phyloP scores from a whole-genome alignment of 2,113 vertebrate genomes.

The Pteronura brasiliensis region DNA sequence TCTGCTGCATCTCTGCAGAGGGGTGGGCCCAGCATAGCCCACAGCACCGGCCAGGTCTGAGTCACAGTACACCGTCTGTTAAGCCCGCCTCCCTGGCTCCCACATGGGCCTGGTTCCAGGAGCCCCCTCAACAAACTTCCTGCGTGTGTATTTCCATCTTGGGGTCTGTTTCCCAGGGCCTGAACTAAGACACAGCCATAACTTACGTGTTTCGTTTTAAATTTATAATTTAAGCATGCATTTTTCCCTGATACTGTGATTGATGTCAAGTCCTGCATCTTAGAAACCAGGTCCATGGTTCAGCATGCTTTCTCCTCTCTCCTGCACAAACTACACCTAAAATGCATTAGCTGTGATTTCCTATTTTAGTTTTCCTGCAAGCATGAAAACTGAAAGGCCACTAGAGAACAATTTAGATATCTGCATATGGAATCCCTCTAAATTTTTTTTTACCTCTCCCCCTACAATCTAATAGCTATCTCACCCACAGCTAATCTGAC shows the following conservation, averaged over 20 bases:
- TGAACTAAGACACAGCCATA: background rate
- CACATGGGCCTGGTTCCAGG: background rate
- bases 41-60: rapidly evolving
- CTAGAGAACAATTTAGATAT: background rate
- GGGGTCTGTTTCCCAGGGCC: background rate
- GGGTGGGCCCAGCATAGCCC: rapidly evolving
- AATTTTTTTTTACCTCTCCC: background rate
- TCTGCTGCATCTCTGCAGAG: background rate
- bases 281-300: background rate
- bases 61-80: rapidly evolving
- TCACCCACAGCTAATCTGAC: background rate
- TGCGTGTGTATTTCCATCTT: background rate
- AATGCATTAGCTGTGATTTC: background rate
- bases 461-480: background rate
- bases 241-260: background rate
- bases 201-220: background rate
- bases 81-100: background rate
- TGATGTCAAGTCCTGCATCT: background rate
- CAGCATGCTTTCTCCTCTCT: background rate
- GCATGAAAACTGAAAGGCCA: background rate
- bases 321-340: background rate
- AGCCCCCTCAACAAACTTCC: background rate
- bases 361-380: background rate
- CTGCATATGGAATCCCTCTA: background rate
- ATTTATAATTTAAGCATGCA: background rate